Evolutionary conservation across 2,797 vertebrate species (phyloP).

Genomic region (Alectoris magna): DNA sequence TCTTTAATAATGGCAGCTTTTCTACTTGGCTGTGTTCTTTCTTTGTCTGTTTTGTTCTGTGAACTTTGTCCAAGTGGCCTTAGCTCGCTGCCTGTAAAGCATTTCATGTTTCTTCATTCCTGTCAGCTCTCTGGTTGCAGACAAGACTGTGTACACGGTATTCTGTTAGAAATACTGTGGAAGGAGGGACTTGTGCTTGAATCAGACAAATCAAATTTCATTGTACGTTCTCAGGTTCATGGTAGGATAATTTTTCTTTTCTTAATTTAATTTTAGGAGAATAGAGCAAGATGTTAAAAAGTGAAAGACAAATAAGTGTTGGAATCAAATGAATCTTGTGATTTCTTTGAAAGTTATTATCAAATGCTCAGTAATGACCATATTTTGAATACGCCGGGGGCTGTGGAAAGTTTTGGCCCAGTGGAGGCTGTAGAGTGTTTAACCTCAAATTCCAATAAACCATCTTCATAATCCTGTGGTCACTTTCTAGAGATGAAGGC

Average conservation of each 20-base stretch:
- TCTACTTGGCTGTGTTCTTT: neutral
- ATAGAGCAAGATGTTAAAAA: neutral
- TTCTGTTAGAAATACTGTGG: neutral
- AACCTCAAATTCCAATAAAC: neutral
- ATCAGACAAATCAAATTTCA: neutral
- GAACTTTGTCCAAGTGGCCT: neutral
- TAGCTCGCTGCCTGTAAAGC: neutral
- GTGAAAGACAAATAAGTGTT: neutral
- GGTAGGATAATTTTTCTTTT: neutral
- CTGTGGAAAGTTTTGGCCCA: neutral
- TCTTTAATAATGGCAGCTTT: neutral
- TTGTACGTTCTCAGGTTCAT: neutral
- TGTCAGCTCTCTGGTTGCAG: neutral
- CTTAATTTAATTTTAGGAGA: neutral
- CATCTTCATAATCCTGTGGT: slow-evolving; percentile 5
- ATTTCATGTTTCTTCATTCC: neutral
- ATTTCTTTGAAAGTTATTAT: neutral
- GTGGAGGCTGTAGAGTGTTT: neutral
- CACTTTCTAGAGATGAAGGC: neutral
- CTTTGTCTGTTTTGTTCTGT: neutral
- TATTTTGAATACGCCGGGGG: neutral
- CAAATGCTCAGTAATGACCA: neutral
- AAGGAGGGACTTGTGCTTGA: neutral
- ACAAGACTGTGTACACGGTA: neutral
- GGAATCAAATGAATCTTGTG: neutral